These are phyloP conservation scores for Schizaphis graminum DNA, from an alignment of 2,888 invertebrate genomes.

Conservation along the genomic window DNA sequence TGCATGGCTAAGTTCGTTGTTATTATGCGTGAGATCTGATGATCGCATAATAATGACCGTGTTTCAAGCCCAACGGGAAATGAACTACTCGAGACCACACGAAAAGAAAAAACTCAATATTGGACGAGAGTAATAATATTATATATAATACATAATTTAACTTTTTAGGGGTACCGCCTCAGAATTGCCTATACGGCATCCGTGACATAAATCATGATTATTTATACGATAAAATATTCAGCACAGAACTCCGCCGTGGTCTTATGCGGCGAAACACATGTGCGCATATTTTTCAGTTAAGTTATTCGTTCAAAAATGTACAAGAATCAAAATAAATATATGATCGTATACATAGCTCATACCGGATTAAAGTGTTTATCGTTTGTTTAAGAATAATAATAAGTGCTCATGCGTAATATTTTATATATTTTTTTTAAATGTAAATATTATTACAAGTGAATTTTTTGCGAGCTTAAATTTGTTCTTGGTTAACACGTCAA, in stretches of 20 bases:
- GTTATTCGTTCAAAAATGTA: neutral
- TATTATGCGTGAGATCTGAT: neutral
- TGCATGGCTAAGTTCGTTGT: neutral
- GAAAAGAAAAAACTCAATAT: constrained; percentile 23
- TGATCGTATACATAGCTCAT: neutral
- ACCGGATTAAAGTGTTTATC: neutral
- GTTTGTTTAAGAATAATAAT: neutral
- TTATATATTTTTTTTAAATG: neutral
- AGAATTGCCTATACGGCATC: constrained; percentile 18
- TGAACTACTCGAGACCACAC: neutral
- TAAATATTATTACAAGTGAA: neutral
- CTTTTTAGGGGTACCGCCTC: constrained; percentile 16
- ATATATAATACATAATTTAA: neutral
- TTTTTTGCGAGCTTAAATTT: neutral
- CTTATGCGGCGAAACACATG: neutral
- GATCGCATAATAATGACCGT: neutral
- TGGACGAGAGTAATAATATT: neutral
- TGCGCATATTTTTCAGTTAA: constrained; percentile 16
- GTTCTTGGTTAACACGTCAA: neutral
- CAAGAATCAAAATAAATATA: neutral
- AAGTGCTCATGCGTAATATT: neutral
- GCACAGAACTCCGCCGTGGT: neutral
- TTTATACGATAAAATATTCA: constrained; percentile 33
- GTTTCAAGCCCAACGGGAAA: neutral
- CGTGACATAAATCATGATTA: constrained; percentile 49